These are phyloP conservation scores for Cantharis lateralis DNA, from an alignment of 2,888 invertebrate genomes.

Conservation along the genomic window DNA sequence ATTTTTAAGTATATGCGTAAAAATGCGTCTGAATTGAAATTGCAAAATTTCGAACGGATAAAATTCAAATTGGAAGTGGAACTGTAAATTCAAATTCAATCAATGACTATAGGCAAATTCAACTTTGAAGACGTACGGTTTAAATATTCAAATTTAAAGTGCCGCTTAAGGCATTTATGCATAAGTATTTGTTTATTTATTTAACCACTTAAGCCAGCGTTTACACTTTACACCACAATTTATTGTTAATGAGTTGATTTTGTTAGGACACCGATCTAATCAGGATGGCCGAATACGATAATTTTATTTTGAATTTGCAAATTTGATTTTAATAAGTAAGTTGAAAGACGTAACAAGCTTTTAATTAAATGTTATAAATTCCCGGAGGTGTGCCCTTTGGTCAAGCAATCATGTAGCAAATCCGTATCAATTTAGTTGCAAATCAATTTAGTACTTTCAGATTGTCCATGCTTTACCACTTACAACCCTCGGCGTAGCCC, in stretches of 20 bases:
- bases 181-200: neutral
- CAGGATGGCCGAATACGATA: neutral
- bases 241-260: neutral
- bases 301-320: slow-evolving; percentile 37
- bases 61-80: neutral
- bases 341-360: slow-evolving; percentile 47
- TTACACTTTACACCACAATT: neutral
- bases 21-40: neutral
- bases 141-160: neutral
- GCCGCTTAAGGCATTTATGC: neutral
- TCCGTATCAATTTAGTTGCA: slow-evolving; percentile 45
- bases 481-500: slow-evolving; percentile 25
- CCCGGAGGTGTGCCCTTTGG: slow-evolving; percentile 50
- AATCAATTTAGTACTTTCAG: slow-evolving; percentile 39
- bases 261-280: neutral
- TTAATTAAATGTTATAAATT: slow-evolving; percentile 51
- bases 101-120: neutral
- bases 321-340: slow-evolving; percentile 43
- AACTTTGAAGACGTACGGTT: neutral
- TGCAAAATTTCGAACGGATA: neutral
- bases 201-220: neutral
- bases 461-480: slow-evolving; percentile 29
- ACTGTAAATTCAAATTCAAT: neutral
- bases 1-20: neutral
- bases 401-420: slow-evolving; percentile 50